These are phyloP conservation scores for Diadegma fenestrale DNA, from an alignment of 2,888 invertebrate species.

Conservation along the genomic window DNA sequence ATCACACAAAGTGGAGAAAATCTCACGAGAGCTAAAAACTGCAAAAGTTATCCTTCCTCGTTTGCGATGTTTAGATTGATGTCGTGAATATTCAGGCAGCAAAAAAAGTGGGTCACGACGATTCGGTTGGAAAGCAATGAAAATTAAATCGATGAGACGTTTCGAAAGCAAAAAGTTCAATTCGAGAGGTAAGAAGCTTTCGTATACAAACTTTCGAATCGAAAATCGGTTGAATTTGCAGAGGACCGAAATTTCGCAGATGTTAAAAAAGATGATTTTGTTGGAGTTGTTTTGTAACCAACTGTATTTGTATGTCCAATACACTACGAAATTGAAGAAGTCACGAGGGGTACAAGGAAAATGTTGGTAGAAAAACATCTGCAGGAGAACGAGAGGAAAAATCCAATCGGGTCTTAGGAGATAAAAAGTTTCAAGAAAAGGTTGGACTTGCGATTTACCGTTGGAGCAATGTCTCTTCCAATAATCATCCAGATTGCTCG, in stretches of 20 bases:
- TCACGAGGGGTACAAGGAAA: constrained; percentile 14
- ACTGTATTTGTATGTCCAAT: not conserved
- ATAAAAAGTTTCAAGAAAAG: constrained; percentile 54
- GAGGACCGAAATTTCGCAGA: not conserved
- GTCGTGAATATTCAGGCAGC: not conserved
- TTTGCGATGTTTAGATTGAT: too few species aligned
- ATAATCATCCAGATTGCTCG: constrained; percentile 78
- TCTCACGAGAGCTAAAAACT: too few species aligned
- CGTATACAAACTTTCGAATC: not conserved
- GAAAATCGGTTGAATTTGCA: not conserved
- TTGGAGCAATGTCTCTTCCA: constrained; percentile 75
- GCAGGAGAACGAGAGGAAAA: constrained; percentile 63
- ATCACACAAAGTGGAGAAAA: too few species aligned
- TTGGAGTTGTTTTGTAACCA: not conserved
- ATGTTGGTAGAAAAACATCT: constrained; percentile 61
- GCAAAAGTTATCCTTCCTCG: too few species aligned
- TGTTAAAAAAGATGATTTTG: not conserved
- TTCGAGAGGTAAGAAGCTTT: not conserved
- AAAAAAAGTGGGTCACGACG: not conserved
- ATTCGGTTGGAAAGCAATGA: not conserved
- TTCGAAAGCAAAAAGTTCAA: not conserved
- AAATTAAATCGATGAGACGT: not conserved
- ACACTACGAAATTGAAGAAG: constrained; percentile 10
- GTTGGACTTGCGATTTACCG: constrained; percentile 70
- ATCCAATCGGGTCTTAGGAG: constrained; percentile 76